These are phyloP conservation scores for Pavo muticus DNA, from an alignment of 2,113 vertebrate genomes.

Conservation along the genomic window DNA sequence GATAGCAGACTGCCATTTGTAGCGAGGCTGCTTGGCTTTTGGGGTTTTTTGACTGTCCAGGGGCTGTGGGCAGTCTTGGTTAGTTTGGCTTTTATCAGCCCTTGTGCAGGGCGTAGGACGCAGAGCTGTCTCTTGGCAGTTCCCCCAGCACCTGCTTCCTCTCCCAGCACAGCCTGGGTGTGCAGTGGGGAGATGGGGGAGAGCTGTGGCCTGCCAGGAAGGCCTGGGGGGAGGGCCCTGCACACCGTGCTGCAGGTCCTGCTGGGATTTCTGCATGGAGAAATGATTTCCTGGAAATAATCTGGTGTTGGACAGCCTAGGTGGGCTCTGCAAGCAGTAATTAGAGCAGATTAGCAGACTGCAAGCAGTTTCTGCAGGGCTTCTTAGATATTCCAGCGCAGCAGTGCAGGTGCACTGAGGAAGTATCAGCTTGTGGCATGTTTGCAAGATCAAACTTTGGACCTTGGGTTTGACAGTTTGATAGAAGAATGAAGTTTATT, in stretches of 20 bases:
- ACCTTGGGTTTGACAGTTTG: neutral
- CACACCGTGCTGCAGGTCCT: neutral
- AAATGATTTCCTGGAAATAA: constrained; percentile 1
- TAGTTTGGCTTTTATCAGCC: neutral
- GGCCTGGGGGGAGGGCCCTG: neutral
- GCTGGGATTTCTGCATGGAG: neutral
- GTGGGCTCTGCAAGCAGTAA: neutral
- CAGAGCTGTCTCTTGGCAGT: neutral
- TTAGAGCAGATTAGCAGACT: neutral
- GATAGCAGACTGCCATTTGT: neutral
- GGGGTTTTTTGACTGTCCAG: neutral
- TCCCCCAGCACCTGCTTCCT: neutral
- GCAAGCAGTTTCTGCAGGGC: neutral
- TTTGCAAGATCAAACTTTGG: neutral
- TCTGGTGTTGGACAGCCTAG: neutral
- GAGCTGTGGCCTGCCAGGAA: neutral
- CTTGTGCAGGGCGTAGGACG: neutral
- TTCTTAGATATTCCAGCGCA: neutral
- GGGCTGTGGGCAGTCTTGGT: neutral
- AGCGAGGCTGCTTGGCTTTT: neutral
- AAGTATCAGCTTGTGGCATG: neutral
- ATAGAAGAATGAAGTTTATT: neutral
- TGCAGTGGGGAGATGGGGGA: no score
- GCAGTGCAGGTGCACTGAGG: neutral
- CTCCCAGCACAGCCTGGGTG: neutral